Evolutionary conservation across 2,888 invertebrate species (phyloP), one percentile per base, ranked within the genome.

Genomic region (Acrobasis repandana): DNA sequence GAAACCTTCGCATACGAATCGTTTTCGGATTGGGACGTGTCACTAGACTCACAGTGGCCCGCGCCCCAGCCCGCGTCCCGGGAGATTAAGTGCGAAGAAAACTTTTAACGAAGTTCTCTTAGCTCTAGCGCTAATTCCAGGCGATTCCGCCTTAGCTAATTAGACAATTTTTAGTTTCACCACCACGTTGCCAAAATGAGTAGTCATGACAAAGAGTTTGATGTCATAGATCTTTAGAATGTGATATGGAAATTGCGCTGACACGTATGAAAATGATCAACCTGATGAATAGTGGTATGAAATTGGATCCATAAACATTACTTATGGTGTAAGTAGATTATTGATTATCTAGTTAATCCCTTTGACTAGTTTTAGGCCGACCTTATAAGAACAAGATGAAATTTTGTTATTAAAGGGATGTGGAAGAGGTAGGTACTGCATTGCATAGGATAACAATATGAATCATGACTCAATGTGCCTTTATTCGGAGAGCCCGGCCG

Each of bases 141-240:
- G 86, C 84, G 78, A 70, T 67, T 74, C 68, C 77, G 88, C 86
- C 90, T 74, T 90, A 90, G 90, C 72, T 84, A 85, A 89, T 85
- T 90, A 88, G 89, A 85, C 75, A 85, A 86, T 82, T 84, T 79
- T 86, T 86, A 85, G 84, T 90, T 90, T 80, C 88, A 91, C 85
- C 91, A 91, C 90, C 90, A 85, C 80, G 91, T 90, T 91, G 92
- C 92, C 92, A 92, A 92, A 88, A 85, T 80, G 82, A 83, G 81
- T 88, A 89, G 85, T 83, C 80, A 77, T 75, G 80, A 78, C n/a
- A 73, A 70, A 79, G 76, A 80, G 76, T 82, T 83, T 80, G 79
- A 81, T 82, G 81, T 86, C 80, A 82, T 86, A 87, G 80, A 83
- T 85, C 82, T 75, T 77, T 86, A 87, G 85, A 77, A 88, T 88